Base-by-base conservation (phyloP, 2,888 invertebrate genomes). In the Nymphalis urticae region DNA sequence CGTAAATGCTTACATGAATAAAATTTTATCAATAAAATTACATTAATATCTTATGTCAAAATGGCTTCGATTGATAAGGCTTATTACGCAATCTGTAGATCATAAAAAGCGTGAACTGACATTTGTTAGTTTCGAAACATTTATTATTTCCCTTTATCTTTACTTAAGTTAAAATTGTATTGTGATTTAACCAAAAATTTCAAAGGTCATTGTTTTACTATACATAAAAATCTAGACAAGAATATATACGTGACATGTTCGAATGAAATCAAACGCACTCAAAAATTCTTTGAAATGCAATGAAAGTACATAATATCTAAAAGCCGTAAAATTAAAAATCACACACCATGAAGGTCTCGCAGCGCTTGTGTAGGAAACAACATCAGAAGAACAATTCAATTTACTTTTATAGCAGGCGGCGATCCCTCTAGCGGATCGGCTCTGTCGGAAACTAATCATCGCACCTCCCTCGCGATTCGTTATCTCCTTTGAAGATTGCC, bases 371-470 rank as follows among this genome's bases (percentile, higher is more conserved):
- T 79, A 79, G 76, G 36, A 24, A 87, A 87, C 85, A 85, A 84
- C 84, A 85, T 58, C 51, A 62, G 64, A 78, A 82, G 88, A 86
- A 88, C 89, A 87, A 90, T 92, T 92, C 89, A 90, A 92, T 91
- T 90, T 91, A 89, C 85, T 91, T 91, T 90, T 89, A 90, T 90
- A 86, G 89, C 85, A 69, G 82, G 82, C 86, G 42, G 54, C 54
- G 87, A 89, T 89, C 86, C 89, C 81, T 83, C 79, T 81, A 82
- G 80, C 76, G 87, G 85, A 85, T 85, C 86, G 85, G 82, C 84
- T 79, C 82, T 81, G 78, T 77, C 78, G 79, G 77, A 84, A 87
- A 85, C 88, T 88, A 88, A 88, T 89, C 88, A 88, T 88, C 83
- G 83, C 83, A 83, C 82, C 84, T 80, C 75, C 82, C 85, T 77